A percentile compares a stretch with the other conserved stretches of the same genome.
Evolutionary conservation across 2,888 invertebrate genomes (phyloP).

Genomic region (Calliopum simillimum): DNA sequence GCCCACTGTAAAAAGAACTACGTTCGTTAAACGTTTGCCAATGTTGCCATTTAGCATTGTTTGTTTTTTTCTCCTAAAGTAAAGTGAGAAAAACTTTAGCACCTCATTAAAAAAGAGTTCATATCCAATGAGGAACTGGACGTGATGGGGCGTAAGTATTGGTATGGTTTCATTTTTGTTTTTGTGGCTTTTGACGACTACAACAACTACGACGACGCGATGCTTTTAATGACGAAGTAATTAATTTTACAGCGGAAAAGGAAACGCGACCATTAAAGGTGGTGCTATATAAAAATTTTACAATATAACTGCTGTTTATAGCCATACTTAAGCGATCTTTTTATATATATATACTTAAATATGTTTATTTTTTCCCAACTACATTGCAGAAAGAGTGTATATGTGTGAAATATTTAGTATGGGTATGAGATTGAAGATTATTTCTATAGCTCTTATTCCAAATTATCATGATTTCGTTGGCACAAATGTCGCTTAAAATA

Average conservation of each 20-base stretch:
- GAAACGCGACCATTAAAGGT: constrained; percentile 12
- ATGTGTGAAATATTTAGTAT: no score
- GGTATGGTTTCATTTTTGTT: constrained; percentile 44
- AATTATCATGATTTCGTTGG: no score
- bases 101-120: constrained; percentile 63
- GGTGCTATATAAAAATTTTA: no score
- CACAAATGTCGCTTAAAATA: constrained; percentile 22
- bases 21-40: constrained; percentile 22
- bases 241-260: constrained; percentile 31
- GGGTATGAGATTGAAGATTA: no score
- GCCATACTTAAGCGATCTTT: no score
- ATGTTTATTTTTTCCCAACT: no score
- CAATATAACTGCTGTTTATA: no score
- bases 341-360: no score
- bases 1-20: neutral
- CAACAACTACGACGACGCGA: neutral
- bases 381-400: no score
- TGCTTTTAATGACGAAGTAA: constrained; percentile 25
- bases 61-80: neutral
- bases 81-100: constrained; percentile 50
- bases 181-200: constrained; percentile 42
- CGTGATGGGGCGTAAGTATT: constrained; percentile 44
- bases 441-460: no score
- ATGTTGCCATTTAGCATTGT: constrained; percentile 8
- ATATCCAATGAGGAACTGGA: constrained; percentile 45